Evolutionary conservation across 1,140 invertebrate genomes (phyloP).

Genomic region (Cylas formicarius): DNA sequence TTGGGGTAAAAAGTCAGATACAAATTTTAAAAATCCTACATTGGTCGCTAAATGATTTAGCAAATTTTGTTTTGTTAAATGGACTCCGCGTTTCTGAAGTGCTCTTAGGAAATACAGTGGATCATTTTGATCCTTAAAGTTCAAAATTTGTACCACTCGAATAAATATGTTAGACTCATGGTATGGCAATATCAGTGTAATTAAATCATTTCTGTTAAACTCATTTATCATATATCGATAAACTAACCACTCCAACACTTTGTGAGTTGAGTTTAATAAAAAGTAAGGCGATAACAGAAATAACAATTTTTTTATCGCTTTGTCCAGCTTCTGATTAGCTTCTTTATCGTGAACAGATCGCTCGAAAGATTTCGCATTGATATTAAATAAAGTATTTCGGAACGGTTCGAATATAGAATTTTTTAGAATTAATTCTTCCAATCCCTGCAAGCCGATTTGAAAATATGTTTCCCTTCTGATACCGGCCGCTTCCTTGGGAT

Average conservation of each 20-base stretch:
- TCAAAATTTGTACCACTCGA: slow-evolving; percentile 69
- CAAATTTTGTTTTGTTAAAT: slow-evolving; percentile 62
- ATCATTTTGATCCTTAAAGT: slow-evolving; percentile 51
- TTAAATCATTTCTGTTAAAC: slow-evolving; percentile 74
- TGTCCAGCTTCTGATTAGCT: slow-evolving; percentile 69
- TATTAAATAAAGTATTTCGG: slow-evolving; percentile 67
- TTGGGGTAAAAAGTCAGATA: slow-evolving; percentile 60
- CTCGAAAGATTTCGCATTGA: slow-evolving; percentile 66
- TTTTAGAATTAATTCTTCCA: slow-evolving; percentile 70
- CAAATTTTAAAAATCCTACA: slow-evolving; percentile 61
- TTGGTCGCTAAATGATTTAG: slow-evolving; percentile 64
- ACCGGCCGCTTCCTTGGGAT: slow-evolving; percentile 78
- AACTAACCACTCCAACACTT: slow-evolving; percentile 90
- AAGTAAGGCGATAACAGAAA: slow-evolving; percentile 80
- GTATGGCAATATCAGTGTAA: slow-evolving; percentile 80
- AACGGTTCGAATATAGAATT: slow-evolving; percentile 67
- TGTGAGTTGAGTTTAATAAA: slow-evolving; percentile 72
- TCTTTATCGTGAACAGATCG: slow-evolving; percentile 67
- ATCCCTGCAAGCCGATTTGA: slow-evolving; percentile 74
- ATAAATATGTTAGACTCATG: slow-evolving; percentile 87
- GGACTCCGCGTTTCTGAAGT: slow-evolving; percentile 65
- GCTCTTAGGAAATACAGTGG: slow-evolving; percentile 73
- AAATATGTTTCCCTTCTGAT: slow-evolving; percentile 77
- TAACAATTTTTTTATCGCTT: slow-evolving; percentile 72
- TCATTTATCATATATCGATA: slow-evolving; percentile 80